Conservation (phyloP, 2,888 invertebrate genomes). For the Amorpha juglandis region DNA sequence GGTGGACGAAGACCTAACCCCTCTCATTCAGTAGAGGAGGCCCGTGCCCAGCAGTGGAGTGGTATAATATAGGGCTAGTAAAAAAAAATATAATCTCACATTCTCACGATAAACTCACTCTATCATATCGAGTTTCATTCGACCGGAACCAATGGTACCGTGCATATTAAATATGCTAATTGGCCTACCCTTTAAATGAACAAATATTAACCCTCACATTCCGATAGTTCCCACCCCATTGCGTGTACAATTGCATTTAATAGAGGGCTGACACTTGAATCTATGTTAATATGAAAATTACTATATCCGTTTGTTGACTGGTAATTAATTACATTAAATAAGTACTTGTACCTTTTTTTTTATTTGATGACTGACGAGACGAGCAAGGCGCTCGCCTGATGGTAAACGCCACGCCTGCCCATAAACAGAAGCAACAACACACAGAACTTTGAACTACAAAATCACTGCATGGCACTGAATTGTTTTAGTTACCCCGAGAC, state of each 20-base stretch:
- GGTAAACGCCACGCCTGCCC: too few species aligned
- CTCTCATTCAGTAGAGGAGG: too few species aligned
- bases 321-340: conserved; percentile 3
- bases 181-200: conserved; percentile 44
- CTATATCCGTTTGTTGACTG: background rate
- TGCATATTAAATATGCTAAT: conserved; percentile 42
- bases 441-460: too few species aligned
- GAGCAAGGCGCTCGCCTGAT: too few species aligned
- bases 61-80: too few species aligned
- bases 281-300: conserved; percentile 14
- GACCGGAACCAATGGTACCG: conserved; percentile 14
- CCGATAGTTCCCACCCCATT: conserved; percentile 51
- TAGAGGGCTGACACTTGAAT: conserved; percentile 8
- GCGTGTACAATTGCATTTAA: conserved; percentile 29
- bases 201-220: conserved; percentile 52
- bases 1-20: too few species aligned
- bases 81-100: background rate
- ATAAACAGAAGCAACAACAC: too few species aligned
- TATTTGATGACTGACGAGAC: too few species aligned
- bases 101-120: conserved; percentile 3
- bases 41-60: too few species aligned
- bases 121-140: background rate
- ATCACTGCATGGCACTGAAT: too few species aligned
- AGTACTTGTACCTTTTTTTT: too few species aligned
- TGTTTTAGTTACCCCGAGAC: too few species aligned